phyloP scores from a whole-genome alignment of 2,888 invertebrate genomes.

The Entomobrya proxima region DNA sequence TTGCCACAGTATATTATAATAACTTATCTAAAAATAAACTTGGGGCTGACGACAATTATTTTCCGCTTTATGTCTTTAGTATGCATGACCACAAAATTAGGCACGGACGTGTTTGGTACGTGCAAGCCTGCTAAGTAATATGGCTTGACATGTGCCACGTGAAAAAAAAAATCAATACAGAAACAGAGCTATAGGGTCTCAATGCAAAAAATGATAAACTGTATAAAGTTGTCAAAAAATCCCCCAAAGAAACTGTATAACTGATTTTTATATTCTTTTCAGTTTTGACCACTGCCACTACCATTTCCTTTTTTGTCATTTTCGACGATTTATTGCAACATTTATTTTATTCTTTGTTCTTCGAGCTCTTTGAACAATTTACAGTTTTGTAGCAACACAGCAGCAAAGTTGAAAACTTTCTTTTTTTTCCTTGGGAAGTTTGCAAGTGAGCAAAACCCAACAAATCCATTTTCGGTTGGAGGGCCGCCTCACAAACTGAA shows the following conservation, averaged over 20 bases:
- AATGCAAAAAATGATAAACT: conserved; percentile 19
- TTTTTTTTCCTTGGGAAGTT: conserved; percentile 34
- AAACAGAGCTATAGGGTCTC: neutral
- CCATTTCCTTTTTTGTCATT: conserved; percentile 43
- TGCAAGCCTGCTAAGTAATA: neutral
- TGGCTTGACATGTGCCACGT: neutral
- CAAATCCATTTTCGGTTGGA: conserved; percentile 60
- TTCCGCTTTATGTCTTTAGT: neutral
- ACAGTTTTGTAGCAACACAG: neutral
- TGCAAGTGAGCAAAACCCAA: neutral
- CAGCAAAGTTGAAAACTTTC: neutral
- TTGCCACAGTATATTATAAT: too few species aligned
- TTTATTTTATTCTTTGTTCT: conserved; percentile 7
- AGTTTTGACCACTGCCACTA: conserved; percentile 10
- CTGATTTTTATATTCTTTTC: conserved; percentile 14
- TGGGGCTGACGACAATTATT: neutral
- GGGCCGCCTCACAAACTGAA: conserved; percentile 37
- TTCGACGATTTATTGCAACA: conserved; percentile 42
- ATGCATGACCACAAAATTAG: conserved; percentile 28
- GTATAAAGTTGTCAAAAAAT: conserved; percentile 34
- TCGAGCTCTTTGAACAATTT: neutral
- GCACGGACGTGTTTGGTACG: conserved; percentile 3
- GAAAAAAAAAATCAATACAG: conserved; percentile 20
- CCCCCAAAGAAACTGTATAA: neutral
- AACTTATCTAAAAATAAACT: conserved; percentile 13